Conservation (phyloP, 2,113 vertebrate genomes). For the Oreamnos americanus region DNA sequence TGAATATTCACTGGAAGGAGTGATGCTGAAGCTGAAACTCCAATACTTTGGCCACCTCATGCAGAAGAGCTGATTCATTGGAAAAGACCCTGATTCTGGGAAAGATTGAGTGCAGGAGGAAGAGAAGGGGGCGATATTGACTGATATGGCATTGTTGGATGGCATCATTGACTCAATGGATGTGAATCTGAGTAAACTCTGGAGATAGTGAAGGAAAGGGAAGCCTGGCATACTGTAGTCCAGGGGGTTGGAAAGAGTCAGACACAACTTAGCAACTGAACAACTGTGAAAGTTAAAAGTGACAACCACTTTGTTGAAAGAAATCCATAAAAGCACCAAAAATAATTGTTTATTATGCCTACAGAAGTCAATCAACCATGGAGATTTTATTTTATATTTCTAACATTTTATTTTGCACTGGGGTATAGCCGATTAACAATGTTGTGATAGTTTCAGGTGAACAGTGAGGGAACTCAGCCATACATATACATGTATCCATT, state of each 20-base stretch:
- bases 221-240: neutral
- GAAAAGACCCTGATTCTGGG: neutral
- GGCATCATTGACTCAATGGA: neutral
- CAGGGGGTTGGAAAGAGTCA: neutral
- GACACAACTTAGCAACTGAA: neutral
- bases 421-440: neutral
- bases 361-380: neutral
- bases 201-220: neutral
- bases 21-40: neutral
- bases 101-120: neutral
- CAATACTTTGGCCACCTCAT: neutral
- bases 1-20: neutral
- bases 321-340: slow-evolving; percentile 60
- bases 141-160: neutral
- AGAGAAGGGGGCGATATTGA: neutral
- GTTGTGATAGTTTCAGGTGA: neutral
- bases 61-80: neutral
- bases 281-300: neutral
- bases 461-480: neutral
- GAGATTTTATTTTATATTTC: neutral
- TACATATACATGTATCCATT: neutral
- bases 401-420: neutral
- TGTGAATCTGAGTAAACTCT: neutral
- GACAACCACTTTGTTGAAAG: slow-evolving; percentile 17
- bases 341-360: neutral